These are phyloP conservation scores for Tetranychus truncatus DNA, from an alignment of 2,888 invertebrate genomes.

Conservation along the genomic window DNA sequence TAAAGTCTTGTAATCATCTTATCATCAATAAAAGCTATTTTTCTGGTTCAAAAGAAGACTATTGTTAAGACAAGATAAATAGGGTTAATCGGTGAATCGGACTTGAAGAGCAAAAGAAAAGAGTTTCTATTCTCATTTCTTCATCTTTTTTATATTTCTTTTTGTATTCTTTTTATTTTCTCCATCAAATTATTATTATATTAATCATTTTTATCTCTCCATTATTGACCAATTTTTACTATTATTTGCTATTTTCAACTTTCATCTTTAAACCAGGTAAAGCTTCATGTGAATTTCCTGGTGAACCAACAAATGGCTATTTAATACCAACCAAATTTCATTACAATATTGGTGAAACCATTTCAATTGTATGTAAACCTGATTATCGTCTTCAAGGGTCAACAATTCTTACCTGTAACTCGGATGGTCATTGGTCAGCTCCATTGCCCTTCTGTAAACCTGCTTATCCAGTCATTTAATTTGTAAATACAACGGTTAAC, in stretches of 20 bases:
- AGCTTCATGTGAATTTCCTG: slow-evolving; percentile 51
- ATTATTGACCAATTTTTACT: background rate
- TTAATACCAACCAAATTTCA: slow-evolving; percentile 51
- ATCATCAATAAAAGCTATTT: too few relatives aligned
- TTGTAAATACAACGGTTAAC: background rate
- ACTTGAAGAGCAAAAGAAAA: too few relatives aligned
- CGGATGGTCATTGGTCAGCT: slow-evolving; percentile 50
- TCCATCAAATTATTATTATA: too few relatives aligned
- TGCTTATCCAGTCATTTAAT: background rate
- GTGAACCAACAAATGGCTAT: slow-evolving; percentile 50
- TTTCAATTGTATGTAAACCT: slow-evolving; percentile 48
- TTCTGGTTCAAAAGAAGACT: too few relatives aligned
- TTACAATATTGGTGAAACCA: slow-evolving; percentile 52
- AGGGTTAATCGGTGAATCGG: too few relatives aligned
- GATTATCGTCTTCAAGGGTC: slow-evolving; percentile 36
- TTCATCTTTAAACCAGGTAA: slow-evolving; percentile 40
- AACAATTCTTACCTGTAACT: slow-evolving; percentile 41
- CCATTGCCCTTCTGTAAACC: slow-evolving; percentile 38
- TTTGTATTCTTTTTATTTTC: too few relatives aligned
- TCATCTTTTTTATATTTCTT: too few relatives aligned
- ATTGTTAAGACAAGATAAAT: too few relatives aligned
- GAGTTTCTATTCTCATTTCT: too few relatives aligned
- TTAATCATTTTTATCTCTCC: too few relatives aligned
- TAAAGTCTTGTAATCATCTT: background rate
- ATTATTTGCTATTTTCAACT: background rate